Evolutionary conservation across 2,113 vertebrate genomes (phyloP).

Genomic region (Cygnus buccinator): DNA sequence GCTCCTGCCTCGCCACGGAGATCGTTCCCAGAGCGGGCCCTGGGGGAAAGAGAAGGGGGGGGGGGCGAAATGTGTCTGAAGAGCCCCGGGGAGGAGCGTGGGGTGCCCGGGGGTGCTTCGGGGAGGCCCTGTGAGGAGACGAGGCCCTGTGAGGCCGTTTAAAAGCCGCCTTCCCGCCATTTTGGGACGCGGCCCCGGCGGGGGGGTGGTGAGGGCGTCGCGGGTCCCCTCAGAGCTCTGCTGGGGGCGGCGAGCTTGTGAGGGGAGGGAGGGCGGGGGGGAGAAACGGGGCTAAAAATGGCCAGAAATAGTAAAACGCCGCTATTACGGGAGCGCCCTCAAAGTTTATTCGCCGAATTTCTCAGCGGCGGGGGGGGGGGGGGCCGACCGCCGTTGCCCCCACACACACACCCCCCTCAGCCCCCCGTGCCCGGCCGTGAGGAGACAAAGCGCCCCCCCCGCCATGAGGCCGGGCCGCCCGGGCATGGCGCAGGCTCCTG

Average conservation of each 20-base stretch:
- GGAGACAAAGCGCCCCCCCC: too few relatives aligned
- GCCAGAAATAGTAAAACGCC: background rate
- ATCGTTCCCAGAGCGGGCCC: background rate
- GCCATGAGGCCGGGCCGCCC: too few relatives aligned
- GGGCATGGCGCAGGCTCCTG: too few relatives aligned
- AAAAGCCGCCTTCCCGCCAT: constrained; percentile 62
- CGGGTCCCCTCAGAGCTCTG: background rate
- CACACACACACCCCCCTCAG: too few relatives aligned
- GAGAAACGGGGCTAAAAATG: background rate
- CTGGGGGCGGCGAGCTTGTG: background rate
- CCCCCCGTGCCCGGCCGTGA: too few relatives aligned
- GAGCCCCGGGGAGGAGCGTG: background rate
- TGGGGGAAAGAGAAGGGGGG: too few relatives aligned
- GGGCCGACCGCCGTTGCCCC: too few relatives aligned
- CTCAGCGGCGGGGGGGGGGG: too few relatives aligned
- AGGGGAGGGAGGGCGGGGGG: background rate
- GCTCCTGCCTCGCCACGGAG: constrained; percentile 32
- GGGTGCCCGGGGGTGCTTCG: background rate
- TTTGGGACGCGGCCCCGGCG: background rate
- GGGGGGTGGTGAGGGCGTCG: background rate
- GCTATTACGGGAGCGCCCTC: background rate
- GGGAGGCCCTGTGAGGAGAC: background rate
- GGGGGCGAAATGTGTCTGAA: too few relatives aligned
- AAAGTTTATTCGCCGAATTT: background rate
- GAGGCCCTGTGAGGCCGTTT: background rate